A percentile compares a stretch with the other conserved stretches of the same genome.
phyloP scores from a whole-genome alignment of 2,113 vertebrate species.

The Phylloscopus trochilus region DNA sequence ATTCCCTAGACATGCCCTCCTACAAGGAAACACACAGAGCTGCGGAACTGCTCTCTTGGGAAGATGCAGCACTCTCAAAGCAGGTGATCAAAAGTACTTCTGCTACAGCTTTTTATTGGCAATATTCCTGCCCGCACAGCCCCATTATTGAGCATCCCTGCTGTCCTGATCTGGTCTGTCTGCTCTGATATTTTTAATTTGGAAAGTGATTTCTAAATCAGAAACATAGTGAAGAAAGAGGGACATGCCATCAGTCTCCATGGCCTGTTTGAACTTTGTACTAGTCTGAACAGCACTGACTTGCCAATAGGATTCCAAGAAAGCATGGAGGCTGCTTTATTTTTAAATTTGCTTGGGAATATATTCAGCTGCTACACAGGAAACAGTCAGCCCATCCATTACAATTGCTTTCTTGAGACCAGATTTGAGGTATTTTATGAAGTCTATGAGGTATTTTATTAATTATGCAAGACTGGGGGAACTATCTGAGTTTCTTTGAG shows the following conservation, averaged over 20 bases:
- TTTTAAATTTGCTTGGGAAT: constrained; percentile 41
- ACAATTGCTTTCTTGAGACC: not conserved
- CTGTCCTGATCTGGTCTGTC: not conserved
- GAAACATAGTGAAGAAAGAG: not conserved
- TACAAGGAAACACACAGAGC: not conserved
- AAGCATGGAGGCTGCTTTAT: not conserved
- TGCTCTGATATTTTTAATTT: not conserved
- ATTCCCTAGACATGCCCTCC: not conserved
- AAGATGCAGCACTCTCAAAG: not conserved
- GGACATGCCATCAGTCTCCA: constrained; percentile 16
- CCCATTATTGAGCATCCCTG: fast-evolving
- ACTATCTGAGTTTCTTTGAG: constrained; percentile 12
- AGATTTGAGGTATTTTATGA: constrained; percentile 4
- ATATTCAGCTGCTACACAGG: constrained; percentile 6
- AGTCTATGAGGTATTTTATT: not conserved
- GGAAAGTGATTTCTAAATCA: constrained; percentile 24
- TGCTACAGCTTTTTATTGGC: not conserved
- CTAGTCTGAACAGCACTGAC: not conserved
- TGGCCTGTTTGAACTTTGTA: constrained; percentile 9
- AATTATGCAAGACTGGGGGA: constrained; percentile 27
- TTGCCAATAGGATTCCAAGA: constrained; percentile 25
- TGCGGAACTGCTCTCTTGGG: not conserved
- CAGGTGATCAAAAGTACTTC: not conserved
- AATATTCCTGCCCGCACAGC: not conserved
- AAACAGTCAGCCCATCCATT: not conserved